Evolutionary conservation across 1,140 invertebrate genomes (phyloP).

Genomic region (Brachionus angularis): DNA sequence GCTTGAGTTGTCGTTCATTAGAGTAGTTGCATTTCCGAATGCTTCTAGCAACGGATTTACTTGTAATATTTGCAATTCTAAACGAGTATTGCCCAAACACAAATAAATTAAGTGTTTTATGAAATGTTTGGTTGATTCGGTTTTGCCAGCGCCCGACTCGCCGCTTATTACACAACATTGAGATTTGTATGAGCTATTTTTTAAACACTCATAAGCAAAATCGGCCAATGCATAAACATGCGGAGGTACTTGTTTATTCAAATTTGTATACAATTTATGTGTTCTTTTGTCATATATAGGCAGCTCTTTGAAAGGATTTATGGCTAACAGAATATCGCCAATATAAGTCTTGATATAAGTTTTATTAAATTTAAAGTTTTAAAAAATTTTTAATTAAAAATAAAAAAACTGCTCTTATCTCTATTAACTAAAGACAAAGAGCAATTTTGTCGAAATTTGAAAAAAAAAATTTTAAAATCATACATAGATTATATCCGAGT

Average conservation of each 20-base stretch:
- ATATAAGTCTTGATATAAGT: conserved; percentile 73
- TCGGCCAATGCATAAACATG: conserved; percentile 98
- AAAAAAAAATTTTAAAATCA: conserved; percentile 47
- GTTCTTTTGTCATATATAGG: conserved; percentile 77
- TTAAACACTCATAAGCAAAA: conserved; percentile 93
- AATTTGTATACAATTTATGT: conserved; percentile 98
- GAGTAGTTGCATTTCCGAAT: conserved; percentile 93
- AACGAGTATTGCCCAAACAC: conserved; percentile 53
- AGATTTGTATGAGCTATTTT: conserved; percentile 71
- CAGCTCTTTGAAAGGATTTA: conserved; percentile 79
- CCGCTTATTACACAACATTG: conserved; percentile 75
- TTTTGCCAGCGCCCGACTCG: conserved; percentile 77
- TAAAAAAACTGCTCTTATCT: too few relatives aligned
- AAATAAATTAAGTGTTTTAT: conserved; percentile 69
- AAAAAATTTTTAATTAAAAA: background rate
- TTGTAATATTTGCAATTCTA: conserved; percentile 80
- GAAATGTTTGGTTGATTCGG: conserved; percentile 72
- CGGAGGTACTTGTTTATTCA: conserved; percentile 86
- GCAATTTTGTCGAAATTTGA: background rate
- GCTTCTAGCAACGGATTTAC: conserved; percentile 92
- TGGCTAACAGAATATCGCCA: conserved; percentile 72
- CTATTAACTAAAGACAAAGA: background rate
- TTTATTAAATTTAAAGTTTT: background rate
- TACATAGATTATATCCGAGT: conserved; percentile 54
- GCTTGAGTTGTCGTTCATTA: conserved; percentile 86